Percentiles rank a stretch among this genome's conserved stretches.
phyloP scores from a whole-genome alignment of 1,140 invertebrate species.

The Plodia interpunctella region DNA sequence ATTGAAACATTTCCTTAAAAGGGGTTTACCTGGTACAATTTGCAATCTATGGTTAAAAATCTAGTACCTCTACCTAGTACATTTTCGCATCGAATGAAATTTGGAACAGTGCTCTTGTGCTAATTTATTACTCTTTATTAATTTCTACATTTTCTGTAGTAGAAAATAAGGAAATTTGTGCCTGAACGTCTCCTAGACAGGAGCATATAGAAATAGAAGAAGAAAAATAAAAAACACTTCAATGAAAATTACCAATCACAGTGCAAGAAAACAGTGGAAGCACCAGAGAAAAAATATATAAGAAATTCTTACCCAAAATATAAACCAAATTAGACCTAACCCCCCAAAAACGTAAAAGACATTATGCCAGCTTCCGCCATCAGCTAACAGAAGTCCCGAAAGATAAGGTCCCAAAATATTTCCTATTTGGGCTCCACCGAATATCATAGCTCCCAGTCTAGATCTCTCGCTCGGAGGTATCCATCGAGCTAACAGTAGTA shows the following conservation, averaged over 20 bases:
- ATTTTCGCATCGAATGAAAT: no score
- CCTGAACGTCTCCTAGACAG: no score
- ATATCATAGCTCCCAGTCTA: slow-evolving; percentile 84
- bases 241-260: no score
- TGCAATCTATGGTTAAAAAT: no score
- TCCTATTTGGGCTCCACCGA: slow-evolving; percentile 82
- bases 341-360: slow-evolving; percentile 92
- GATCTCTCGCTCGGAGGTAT: slow-evolving; percentile 84
- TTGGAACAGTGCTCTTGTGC: no score
- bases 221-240: no score
- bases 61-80: no score
- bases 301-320: slow-evolving; percentile 79
- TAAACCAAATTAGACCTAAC: slow-evolving; percentile 83
- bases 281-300: background rate
- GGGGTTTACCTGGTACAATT: background rate
- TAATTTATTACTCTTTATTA: no score
- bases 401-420: slow-evolving; percentile 86
- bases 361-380: slow-evolving; percentile 82
- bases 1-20: slow-evolving; percentile 3
- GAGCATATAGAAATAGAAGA: no score
- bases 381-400: slow-evolving; percentile 81
- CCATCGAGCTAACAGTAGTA: slow-evolving; percentile 85
- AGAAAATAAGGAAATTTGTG: no score
- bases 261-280: background rate
- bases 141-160: no score